Evolutionary conservation across 1,140 invertebrate genomes (phyloP).

Genomic region (Cardiocondyla obscurior): DNA sequence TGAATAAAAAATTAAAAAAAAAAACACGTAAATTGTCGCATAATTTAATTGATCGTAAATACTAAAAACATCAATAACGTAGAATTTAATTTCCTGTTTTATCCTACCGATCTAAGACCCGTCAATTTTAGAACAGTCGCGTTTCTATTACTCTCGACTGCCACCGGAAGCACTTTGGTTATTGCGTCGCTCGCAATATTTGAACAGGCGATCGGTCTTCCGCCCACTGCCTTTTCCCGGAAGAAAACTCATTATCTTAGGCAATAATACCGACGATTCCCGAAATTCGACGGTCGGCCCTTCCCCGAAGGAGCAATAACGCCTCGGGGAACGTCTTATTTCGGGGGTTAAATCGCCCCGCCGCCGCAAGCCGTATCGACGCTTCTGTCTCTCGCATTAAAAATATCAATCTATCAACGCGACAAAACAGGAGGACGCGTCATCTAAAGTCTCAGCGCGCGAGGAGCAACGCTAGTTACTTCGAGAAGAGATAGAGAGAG

Average conservation of each 20-base stretch:
- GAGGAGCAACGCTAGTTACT: neutral
- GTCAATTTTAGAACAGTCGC: neutral
- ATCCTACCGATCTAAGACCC: neutral
- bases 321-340: conserved; percentile 58
- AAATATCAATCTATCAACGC: conserved; percentile 79
- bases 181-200: conserved; percentile 64
- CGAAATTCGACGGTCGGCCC: neutral
- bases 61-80: neutral
- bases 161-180: conserved; percentile 58
- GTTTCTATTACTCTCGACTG: conserved; percentile 54
- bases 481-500: conserved; percentile 1
- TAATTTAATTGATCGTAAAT: neutral
- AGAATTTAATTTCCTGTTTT: neutral
- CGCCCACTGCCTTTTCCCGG: conserved; percentile 17
- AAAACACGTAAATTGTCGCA: neutral
- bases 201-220: conserved; percentile 68
- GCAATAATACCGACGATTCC: conserved; percentile 65
- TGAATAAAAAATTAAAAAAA: neutral
- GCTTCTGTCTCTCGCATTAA: conserved; percentile 73
- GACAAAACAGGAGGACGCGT: conserved; percentile 64
- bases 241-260: conserved; percentile 70
- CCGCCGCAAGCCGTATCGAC: conserved; percentile 61
- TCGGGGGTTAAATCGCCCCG: conserved; percentile 11
- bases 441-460: conserved; percentile 46
- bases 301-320: conserved; percentile 63